Base-by-base conservation (phyloP, 2,113 vertebrate genomes). In the Notothenia rossii region DNA sequence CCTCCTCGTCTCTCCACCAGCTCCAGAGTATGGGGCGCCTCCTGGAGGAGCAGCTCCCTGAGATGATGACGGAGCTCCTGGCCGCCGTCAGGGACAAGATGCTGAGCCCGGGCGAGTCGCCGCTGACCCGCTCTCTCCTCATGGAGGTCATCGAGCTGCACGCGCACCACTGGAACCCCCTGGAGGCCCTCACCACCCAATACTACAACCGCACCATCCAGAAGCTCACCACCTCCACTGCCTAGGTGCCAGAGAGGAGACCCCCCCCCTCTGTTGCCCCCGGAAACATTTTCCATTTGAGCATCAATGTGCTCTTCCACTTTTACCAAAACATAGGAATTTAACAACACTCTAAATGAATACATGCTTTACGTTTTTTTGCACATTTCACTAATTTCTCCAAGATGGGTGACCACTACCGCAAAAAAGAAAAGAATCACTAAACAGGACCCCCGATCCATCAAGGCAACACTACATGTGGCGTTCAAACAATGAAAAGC, bases 161-260 rank as follows among this genome's bases (percentile, higher is more conserved):
- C 0, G 98, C 98, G 86, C 98, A 99, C 93, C 96, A 92, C 93
- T 99, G 98, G 98, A 96, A 95, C 94, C 98, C 98, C 55, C 95
- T 99, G 92, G 98, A 95, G 1, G 96, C 97, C 43, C 96, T 96
- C 89, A 99, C 98, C 93, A 97, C 96, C 0, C 98, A 98, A 79
- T 99, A 99, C 96, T 99, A 99, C 96, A 97, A 99, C 95, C 97
- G 97, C 87, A 99, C 98, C 96, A 98, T 99, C 96, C 97, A 97
- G 79, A 99, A 98, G 96, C 96, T 99, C 91, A 99, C 98, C 3
- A 96, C 96, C 78, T 79, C 96, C 79, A 81, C 88, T 62, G 83
- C 89, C 82, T 88, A 87, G 82, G 61, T 63, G 65, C 70, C 78
- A 66, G 46, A 79, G 71, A 82, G 79, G 62, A 86, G 70, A 77